Evolutionary conservation across 2,888 invertebrate species (phyloP), one percentile per base, ranked within the genome.

Genomic region (Drosophila birchii): DNA sequence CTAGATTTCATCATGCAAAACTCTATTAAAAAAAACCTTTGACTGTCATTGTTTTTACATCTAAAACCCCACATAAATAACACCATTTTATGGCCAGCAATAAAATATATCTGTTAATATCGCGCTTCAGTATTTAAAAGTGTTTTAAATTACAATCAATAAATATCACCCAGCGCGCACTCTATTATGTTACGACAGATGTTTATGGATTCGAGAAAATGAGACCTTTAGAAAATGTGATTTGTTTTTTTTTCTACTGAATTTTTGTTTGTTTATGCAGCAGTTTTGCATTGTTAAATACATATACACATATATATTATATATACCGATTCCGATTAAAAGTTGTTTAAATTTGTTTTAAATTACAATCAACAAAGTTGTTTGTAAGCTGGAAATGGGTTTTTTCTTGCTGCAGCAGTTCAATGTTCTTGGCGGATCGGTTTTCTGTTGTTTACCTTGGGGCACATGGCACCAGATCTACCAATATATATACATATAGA

Each of bases 401-500:
- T 63, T 49, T 45, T 36, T 47, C 47, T 47, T 43, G 41, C 47
- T 57, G 57, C 62, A 63, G 57, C 62, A 63, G 62, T 63, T 63
- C 62, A 63, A 51, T 64, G 49, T 60, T 64, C 60, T 60, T 49
- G 34, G 44, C 20, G 44, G 56, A 56, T 61, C 56, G 44, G 56
- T 56, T 67, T 56, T 49, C 41, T 66, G 66, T 56, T 8, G 68
- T 36, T 68, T 49, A 67, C 67, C 68, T 69, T 67, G 57, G 14
- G 14, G n/a, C 32, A 26, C 39, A 34, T 32, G 7, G n/a, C 32
- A n/a, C 38, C 47, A 26, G 39, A 67, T 55, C 67, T 18, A 18
- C 29, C 29, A 45, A 56, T 57, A 63, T 56, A 32, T 58, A 16
- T 45, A 2, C 20, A 12, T 45, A 45, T 43, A 1, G n/a, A 20